Conservation (phyloP, 2,113 vertebrate genomes). For the Phylloscopus trochiloides region DNA sequence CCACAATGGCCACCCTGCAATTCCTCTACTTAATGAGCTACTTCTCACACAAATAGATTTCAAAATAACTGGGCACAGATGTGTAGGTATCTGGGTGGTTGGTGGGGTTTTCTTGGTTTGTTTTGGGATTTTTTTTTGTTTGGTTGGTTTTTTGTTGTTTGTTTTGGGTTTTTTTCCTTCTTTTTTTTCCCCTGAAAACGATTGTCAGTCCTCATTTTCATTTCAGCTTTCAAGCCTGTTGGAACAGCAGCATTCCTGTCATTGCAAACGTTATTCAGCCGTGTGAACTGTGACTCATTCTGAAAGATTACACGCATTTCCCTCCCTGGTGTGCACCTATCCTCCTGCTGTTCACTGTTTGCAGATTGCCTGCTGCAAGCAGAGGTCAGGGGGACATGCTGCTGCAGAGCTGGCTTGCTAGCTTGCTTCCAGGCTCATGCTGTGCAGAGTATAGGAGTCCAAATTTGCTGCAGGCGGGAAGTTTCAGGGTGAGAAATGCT, state of each 20-base stretch:
- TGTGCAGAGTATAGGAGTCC: background rate
- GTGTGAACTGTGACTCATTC: constrained; percentile 3
- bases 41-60: background rate
- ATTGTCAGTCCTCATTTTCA: constrained; percentile 53
- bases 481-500: background rate
- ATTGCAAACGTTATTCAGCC: background rate
- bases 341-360: background rate
- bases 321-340: background rate
- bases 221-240: constrained; percentile 31
- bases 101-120: background rate
- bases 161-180: too few species aligned
- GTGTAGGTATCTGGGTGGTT: background rate
- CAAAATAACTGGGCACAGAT: background rate
- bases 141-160: background rate
- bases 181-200: background rate
- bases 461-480: background rate
- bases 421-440: background rate
- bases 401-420: background rate
- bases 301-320: background rate
- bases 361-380: background rate
- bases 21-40: constrained; percentile 3
- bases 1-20: background rate
- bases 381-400: background rate
- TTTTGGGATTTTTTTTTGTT: background rate
- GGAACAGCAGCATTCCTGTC: constrained; percentile 15